Evolutionary conservation across 2,113 vertebrate genomes (phyloP), one percentile per base, ranked within the genome.

Genomic region (Nyctereutes procyonoides): DNA sequence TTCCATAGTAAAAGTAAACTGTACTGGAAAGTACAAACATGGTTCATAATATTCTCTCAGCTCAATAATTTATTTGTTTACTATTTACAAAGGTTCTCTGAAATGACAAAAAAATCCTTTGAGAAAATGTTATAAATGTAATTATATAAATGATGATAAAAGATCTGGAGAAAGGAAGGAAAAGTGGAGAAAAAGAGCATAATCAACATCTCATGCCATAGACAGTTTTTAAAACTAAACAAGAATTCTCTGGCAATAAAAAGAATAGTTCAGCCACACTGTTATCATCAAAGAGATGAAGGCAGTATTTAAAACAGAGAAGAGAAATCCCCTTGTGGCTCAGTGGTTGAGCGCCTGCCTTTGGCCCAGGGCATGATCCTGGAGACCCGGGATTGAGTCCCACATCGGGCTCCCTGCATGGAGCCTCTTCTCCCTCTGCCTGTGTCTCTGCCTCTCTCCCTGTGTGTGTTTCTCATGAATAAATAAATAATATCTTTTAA

Each of bases 41-140:
- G 35, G 28, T 76, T 93, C n/a, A 67, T 60, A 80, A 82, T n/a
- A 67, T 2, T 73, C 43, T 92, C 55, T 88, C 35, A 32, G 30
- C 26, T 92, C 15, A 7, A 28, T 55, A 71, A 65, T 55, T 86
- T 96, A 88, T 93, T 91, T 5, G 38, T 86, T 93, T 92, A 88
- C 55, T 88, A 8, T 56, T 94, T 84, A 35, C 1, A 92, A 80
- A 16, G 0, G 26, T 15, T 90, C 93, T 81, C 51, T 77, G 92
- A 85, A 32, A 94, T 82, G 88, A 73, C 15, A 53, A 74, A 1
- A 6, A 22, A 82, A 88, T 73, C 30, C 17, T 13, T 53, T 48
- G 51, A 71, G 83, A 76, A 95, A 95, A 83, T 71, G 2, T 79
- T 94, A 55, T 53, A 73, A 97, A 26, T 51, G 62, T 55, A 80